Evolutionary conservation across 2,113 vertebrate species (phyloP).

Genomic region (Tor tambroides): DNA sequence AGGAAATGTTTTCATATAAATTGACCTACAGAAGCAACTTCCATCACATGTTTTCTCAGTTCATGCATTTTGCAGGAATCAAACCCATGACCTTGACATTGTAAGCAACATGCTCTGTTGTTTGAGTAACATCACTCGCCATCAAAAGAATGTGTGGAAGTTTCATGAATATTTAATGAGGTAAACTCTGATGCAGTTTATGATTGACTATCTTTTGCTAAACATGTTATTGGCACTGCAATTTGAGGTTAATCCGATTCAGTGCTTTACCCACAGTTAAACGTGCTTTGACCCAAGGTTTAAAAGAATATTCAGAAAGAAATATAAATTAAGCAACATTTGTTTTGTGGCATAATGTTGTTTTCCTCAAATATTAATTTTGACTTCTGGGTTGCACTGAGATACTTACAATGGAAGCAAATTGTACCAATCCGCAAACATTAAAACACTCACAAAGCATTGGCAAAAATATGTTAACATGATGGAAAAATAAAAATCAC

Average conservation of each 20-base stretch:
- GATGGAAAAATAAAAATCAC: not conserved
- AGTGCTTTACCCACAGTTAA: not conserved
- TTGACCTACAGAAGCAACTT: not conserved
- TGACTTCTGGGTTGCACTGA: too few species aligned
- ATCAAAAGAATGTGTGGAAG: not conserved
- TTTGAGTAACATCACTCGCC: not conserved
- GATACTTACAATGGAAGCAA: not conserved
- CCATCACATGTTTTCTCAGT: not conserved
- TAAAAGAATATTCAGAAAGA: not conserved
- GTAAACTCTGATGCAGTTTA: not conserved
- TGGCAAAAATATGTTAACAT: not conserved
- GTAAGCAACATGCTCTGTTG: not conserved
- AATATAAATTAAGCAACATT: not conserved
- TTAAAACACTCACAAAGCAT: not conserved
- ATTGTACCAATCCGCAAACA: not conserved
- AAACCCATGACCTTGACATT: not conserved
- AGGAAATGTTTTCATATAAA: not conserved
- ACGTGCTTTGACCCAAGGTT: not conserved
- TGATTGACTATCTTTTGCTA: not conserved
- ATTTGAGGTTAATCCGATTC: not conserved
- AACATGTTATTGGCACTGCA: not conserved
- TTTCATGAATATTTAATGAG: not conserved
- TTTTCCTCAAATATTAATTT: not conserved
- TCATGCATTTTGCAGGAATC: slow-evolving; percentile 11
- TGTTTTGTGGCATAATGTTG: not conserved